Conservation (phyloP, 2,888 invertebrate species). For the Ligdia adustata region DNA sequence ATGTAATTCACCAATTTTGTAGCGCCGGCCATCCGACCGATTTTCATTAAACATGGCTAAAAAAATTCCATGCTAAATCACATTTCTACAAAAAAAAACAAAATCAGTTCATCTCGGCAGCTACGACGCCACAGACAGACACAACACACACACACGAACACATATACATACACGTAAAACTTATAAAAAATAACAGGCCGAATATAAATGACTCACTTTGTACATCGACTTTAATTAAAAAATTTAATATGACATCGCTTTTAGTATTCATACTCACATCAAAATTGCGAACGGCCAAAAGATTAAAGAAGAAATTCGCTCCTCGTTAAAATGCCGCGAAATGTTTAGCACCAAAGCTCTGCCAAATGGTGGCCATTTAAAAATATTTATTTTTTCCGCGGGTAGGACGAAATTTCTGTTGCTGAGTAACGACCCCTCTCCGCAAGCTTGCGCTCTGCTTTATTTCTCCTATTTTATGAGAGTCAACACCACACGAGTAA, state of each 20-base stretch:
- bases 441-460: conserved; percentile 6
- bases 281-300: conserved; percentile 30
- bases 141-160: too few species aligned
- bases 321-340: conserved; percentile 31
- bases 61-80: too few species aligned
- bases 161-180: too few species aligned
- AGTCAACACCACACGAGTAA: not conserved
- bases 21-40: too few species aligned
- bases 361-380: conserved; percentile 34
- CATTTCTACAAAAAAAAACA: too few species aligned
- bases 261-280: conserved; percentile 6
- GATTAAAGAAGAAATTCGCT: conserved; percentile 32
- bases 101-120: too few species aligned
- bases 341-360: conserved; percentile 26
- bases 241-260: not conserved
- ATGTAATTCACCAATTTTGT: too few species aligned
- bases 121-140: too few species aligned
- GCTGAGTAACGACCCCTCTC: conserved; percentile 25
- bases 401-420: conserved; percentile 18
- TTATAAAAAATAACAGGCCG: too few species aligned
- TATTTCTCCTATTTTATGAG: conserved; percentile 4
- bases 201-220: too few species aligned
- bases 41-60: too few species aligned
- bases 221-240: not conserved
- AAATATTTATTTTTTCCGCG: conserved; percentile 34